phyloP scores from a whole-genome alignment of 2,113 vertebrate genomes.

The Halichoerus grypus region DNA sequence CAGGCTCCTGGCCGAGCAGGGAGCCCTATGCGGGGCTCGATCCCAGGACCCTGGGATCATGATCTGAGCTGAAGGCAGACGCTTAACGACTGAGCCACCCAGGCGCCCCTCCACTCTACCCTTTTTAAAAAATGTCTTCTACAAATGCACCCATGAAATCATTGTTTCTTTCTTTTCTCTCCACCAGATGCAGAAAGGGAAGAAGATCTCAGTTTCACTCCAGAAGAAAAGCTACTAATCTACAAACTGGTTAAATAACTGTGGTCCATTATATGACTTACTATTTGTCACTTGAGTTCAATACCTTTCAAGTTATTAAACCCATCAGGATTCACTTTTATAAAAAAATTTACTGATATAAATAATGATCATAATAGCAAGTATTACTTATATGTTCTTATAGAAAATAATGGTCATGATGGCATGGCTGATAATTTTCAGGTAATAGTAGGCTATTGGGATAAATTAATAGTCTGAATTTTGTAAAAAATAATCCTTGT shows the following conservation, averaged over 20 bases:
- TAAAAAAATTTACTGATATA: background rate
- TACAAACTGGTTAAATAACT: background rate
- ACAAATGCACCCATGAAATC: background rate
- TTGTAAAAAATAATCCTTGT: constrained; percentile 30
- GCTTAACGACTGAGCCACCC: too few species aligned
- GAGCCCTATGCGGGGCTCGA: too few species aligned
- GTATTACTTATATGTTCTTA: constrained; percentile 24
- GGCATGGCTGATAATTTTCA: constrained; percentile 12
- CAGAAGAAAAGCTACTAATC: background rate
- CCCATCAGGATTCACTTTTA: constrained; percentile 1
- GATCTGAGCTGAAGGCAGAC: too few species aligned
- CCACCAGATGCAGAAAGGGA: background rate
- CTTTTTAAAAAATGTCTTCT: background rate
- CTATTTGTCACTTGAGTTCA: constrained; percentile 43
- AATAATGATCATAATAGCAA: constrained; percentile 39
- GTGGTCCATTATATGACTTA: background rate
- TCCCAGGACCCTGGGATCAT: too few species aligned
- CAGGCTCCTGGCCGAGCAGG: too few species aligned
- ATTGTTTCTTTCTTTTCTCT: constrained; percentile 29
- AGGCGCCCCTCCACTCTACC: background rate
- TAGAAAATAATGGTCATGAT: constrained; percentile 48
- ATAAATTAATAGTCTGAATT: constrained; percentile 25
- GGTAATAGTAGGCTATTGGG: background rate
- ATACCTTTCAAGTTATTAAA: constrained; percentile 26
- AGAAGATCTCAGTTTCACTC: background rate